phyloP scores from a whole-genome alignment of 2,113 vertebrate genomes.

The Pterocles orientalis region DNA sequence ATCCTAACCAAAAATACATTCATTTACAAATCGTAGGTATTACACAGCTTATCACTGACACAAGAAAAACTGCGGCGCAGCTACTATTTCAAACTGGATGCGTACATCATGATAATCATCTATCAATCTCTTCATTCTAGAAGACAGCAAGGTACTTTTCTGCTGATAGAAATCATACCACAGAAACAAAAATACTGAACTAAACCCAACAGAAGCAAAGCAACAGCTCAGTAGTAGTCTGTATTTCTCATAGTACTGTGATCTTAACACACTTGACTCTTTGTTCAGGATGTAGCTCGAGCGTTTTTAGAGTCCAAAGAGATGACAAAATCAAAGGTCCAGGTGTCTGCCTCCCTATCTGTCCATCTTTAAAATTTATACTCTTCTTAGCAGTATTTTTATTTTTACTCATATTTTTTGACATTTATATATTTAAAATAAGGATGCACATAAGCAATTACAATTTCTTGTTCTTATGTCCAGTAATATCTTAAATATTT shows the following conservation, averaged over 20 bases:
- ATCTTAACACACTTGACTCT: background rate
- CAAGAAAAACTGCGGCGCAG: background rate
- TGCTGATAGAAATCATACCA: background rate
- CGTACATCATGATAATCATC: background rate
- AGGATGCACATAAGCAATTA: background rate
- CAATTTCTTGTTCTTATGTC: background rate
- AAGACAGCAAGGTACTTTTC: background rate
- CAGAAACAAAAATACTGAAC: background rate
- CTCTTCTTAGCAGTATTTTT: background rate
- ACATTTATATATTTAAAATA: background rate
- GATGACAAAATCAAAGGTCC: background rate
- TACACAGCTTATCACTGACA: background rate
- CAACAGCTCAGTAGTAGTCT: background rate
- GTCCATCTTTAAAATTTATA: background rate
- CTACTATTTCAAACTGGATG: background rate
- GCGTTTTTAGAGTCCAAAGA: background rate
- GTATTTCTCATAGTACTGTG: background rate
- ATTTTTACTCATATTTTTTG: background rate
- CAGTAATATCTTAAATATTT: background rate
- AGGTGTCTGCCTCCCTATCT: background rate
- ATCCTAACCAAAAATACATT: background rate
- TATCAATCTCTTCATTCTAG: background rate
- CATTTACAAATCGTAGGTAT: fast-evolving
- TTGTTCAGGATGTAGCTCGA: background rate
- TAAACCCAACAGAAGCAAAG: background rate